Evolutionary conservation across 2,113 vertebrate species (phyloP).

Genomic region (Speoplatyrhinus poulsoni): DNA sequence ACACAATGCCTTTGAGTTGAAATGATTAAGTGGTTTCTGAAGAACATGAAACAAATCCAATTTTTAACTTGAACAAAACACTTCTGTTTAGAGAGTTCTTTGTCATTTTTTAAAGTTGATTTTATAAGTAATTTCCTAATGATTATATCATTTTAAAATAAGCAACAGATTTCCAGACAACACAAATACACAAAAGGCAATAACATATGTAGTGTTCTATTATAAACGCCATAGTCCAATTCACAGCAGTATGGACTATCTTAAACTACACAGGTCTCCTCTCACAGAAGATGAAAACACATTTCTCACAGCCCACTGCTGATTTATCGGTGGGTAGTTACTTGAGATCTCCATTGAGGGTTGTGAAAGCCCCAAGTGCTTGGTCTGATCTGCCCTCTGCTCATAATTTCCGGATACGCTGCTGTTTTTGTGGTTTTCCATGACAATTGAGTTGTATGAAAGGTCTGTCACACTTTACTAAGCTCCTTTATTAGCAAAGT

Average conservation of each 20-base stretch:
- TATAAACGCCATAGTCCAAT: too few species aligned
- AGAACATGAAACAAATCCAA: neutral
- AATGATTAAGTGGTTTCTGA: neutral
- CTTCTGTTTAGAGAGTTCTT: neutral
- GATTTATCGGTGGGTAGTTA: too few species aligned
- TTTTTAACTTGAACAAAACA: neutral
- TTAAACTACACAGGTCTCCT: too few species aligned
- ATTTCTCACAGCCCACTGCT: too few species aligned
- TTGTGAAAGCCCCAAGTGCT: neutral
- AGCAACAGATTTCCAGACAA: too few species aligned
- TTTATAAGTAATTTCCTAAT: too few species aligned
- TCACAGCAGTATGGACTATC: too few species aligned
- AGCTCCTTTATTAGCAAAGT: constrained; percentile 18
- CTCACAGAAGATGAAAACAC: too few species aligned
- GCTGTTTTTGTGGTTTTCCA: constrained; percentile 3
- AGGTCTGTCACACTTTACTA: constrained; percentile 28
- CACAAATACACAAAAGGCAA: too few species aligned
- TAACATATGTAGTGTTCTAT: too few species aligned
- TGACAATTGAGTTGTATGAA: constrained; percentile 13
- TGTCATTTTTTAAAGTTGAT: too few species aligned
- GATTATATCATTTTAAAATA: too few species aligned
- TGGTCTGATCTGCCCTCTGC: constrained; percentile 8
- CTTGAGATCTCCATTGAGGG: constrained; percentile 8
- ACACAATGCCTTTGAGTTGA: neutral
- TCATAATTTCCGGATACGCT: constrained; percentile 9